phyloP scores from a whole-genome alignment of 2,888 invertebrate species.

The Sarcophaga variegata region DNA sequence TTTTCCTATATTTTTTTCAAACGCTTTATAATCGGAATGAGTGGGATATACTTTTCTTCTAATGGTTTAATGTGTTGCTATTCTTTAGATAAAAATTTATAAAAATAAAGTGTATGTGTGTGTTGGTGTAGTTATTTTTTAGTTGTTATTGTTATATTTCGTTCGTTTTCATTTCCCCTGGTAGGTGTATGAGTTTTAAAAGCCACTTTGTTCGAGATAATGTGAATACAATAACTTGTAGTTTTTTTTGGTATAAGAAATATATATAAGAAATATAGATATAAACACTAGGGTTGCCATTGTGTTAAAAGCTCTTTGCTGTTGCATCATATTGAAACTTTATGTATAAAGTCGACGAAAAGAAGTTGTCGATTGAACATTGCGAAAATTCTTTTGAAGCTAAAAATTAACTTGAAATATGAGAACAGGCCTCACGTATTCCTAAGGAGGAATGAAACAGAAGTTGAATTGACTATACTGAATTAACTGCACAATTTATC shows the following conservation, averaged over 20 bases:
- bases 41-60: constrained; percentile 62
- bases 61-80: constrained; percentile 34
- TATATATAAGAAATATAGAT: background rate
- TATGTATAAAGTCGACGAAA: no score
- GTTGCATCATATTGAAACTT: no score
- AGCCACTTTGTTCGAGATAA: constrained; percentile 69
- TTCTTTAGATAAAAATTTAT: background rate
- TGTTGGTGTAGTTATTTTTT: constrained; percentile 34
- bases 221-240: constrained; percentile 58
- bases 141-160: constrained; percentile 50
- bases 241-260: background rate
- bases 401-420: no score
- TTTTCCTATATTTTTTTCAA: background rate
- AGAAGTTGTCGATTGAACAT: no score
- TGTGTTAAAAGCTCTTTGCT: background rate
- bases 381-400: no score
- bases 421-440: no score
- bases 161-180: constrained; percentile 56
- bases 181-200: constrained; percentile 68
- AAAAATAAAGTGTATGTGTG: background rate
- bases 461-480: no score
- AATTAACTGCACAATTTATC: no score
- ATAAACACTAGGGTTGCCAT: constrained; percentile 57
- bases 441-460: no score
- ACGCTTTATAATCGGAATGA: constrained; percentile 66